These are phyloP conservation scores for Nettapus auritus DNA, from an alignment of 2,113 vertebrate species.

Conservation along the genomic window DNA sequence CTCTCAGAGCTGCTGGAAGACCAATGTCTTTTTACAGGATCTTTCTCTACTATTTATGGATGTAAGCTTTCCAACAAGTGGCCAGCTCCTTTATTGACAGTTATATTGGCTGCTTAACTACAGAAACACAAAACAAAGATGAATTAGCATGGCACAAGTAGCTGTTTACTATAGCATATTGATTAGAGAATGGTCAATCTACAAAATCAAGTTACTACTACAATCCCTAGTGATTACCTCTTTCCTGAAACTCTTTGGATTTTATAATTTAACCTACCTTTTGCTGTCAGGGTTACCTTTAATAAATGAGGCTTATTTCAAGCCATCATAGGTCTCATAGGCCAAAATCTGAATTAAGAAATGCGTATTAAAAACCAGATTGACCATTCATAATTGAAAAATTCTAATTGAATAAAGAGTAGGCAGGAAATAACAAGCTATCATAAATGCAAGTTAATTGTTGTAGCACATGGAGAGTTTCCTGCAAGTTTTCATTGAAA, in stretches of 20 bases:
- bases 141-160: neutral
- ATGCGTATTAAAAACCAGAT: neutral
- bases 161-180: neutral
- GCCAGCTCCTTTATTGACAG: neutral
- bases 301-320: neutral
- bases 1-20: neutral
- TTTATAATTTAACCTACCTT: neutral
- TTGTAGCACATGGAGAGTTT: neutral
- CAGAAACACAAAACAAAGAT: neutral
- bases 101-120: neutral
- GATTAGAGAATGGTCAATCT: neutral
- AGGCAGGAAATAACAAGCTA: neutral
- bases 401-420: neutral
- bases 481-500: neutral
- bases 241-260: neutral
- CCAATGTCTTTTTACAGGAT: neutral
- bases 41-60: fast-evolving
- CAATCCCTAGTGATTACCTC: neutral
- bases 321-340: neutral
- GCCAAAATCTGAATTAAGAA: neutral
- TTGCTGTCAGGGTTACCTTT: neutral
- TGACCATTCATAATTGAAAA: neutral
- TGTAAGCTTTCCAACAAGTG: neutral
- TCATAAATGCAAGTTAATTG: neutral
- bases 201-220: neutral